Conservation (phyloP, 2,888 invertebrate species). For the Escarpia spicata region DNA sequence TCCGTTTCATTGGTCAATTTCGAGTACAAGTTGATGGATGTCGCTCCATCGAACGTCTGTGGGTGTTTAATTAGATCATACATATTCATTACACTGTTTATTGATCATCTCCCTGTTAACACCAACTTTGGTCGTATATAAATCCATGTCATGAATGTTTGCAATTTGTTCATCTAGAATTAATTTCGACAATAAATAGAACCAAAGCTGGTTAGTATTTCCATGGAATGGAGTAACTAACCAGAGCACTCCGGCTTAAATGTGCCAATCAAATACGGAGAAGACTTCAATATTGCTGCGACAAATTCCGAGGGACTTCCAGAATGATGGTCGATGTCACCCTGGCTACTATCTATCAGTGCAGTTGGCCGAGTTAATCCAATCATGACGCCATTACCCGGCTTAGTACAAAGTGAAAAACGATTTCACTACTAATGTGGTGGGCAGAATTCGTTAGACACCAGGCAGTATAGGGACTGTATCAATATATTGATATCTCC, state of each 20-base stretch:
- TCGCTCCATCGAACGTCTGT: neutral
- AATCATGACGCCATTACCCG: neutral
- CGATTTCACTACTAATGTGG: neutral
- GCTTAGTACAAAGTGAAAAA: neutral
- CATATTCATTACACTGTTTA: neutral
- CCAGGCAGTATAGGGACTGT: neutral
- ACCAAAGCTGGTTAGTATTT: neutral
- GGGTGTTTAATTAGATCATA: neutral
- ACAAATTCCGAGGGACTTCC: neutral
- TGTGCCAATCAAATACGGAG: neutral
- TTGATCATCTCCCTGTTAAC: neutral
- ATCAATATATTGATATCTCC: neutral
- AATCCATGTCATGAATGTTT: neutral
- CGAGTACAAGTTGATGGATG: neutral
- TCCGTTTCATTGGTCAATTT: neutral
- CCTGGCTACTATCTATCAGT: neutral
- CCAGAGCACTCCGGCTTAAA: neutral
- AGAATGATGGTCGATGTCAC: neutral
- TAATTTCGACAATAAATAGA: neutral
- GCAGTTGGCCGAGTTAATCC: neutral
- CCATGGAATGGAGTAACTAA: neutral
- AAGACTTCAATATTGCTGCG: neutral
- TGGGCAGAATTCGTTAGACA: neutral
- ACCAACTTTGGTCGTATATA: neutral
- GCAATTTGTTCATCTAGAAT: neutral